phyloP scores from a whole-genome alignment of 2,797 vertebrate genomes.

The Rousettus madagascariensis region DNA sequence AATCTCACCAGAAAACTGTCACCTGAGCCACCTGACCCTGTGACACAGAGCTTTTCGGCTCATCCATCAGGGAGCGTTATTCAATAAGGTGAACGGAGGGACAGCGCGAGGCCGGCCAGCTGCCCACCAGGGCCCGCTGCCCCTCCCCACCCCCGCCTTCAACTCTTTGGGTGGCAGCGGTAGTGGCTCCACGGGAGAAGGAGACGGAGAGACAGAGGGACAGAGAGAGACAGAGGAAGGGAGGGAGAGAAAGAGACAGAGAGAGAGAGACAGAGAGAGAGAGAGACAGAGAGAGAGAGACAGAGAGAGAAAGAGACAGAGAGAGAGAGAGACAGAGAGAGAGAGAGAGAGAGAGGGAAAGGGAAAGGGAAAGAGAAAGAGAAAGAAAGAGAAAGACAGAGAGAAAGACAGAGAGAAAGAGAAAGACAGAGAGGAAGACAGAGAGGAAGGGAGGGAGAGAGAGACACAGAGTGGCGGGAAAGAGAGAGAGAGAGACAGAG shows the following conservation, averaged over 20 bases:
- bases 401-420: too few relatives aligned
- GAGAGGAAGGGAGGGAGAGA: background rate
- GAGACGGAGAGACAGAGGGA: too few relatives aligned
- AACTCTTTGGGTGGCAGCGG: background rate
- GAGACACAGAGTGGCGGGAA: too few relatives aligned
- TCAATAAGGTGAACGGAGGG: slow-evolving; percentile 66
- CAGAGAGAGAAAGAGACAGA: too few relatives aligned
- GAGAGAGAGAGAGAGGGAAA: background rate
- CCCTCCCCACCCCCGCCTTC: background rate
- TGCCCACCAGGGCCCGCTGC: accelerated
- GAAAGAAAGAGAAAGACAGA: accelerated
- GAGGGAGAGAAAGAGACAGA: too few relatives aligned
- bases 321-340: too few relatives aligned
- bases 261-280: background rate
- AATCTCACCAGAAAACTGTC: slow-evolving; percentile 74
- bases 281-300: too few relatives aligned
- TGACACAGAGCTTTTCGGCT: slow-evolving; percentile 70
- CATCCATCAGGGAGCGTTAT: slow-evolving; percentile 80
- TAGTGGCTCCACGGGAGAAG: accelerated
- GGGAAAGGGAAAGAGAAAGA: too few relatives aligned
- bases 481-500: too few relatives aligned
- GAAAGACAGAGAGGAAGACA: too few relatives aligned
- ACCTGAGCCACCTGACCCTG: slow-evolving; percentile 66
- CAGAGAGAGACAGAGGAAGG: accelerated
- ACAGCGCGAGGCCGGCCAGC: background rate